These are phyloP conservation scores for Periplaneta americana DNA, from an alignment of 1,140 invertebrate species.

Conservation along the genomic window DNA sequence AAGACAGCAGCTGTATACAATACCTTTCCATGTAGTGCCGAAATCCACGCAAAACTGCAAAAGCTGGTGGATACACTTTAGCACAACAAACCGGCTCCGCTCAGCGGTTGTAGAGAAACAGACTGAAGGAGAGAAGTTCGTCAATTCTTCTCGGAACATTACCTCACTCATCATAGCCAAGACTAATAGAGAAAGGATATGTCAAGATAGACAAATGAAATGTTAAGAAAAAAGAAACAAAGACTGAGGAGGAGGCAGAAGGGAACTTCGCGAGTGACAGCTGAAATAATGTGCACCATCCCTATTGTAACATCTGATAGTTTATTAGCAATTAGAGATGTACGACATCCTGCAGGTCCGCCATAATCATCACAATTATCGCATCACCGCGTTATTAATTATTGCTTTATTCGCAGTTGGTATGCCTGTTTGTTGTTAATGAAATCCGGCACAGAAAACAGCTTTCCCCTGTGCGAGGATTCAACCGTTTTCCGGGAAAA, in stretches of 20 bases:
- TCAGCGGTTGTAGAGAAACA: no score
- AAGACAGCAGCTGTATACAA: no score
- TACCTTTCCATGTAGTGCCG: no score
- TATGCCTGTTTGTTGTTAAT: no score
- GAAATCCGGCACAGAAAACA: no score
- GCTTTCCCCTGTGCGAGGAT: no score
- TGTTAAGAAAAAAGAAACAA: not conserved
- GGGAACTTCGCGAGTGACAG: not conserved
- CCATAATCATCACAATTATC: not conserved
- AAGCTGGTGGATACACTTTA: no score
- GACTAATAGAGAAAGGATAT: slow-evolving; percentile 6
- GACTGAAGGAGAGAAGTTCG: not conserved
- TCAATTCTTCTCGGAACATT: not conserved
- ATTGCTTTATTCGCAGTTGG: not conserved
- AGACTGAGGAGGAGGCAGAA: not conserved
- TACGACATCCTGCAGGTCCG: not conserved
- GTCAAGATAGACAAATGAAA: not conserved
- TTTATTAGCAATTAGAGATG: not conserved
- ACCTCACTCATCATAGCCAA: not conserved
- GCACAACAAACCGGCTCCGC: no score
- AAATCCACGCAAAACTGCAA: no score
- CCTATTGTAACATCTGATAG: not conserved
- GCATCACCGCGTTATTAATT: not conserved
- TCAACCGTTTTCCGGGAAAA: no score
- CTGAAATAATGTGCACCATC: not conserved